A percentile compares a stretch with the other conserved stretches of the same genome.
Evolutionary conservation across 1,140 invertebrate genomes (phyloP).

Genomic region (Propsilocerus akamusi): DNA sequence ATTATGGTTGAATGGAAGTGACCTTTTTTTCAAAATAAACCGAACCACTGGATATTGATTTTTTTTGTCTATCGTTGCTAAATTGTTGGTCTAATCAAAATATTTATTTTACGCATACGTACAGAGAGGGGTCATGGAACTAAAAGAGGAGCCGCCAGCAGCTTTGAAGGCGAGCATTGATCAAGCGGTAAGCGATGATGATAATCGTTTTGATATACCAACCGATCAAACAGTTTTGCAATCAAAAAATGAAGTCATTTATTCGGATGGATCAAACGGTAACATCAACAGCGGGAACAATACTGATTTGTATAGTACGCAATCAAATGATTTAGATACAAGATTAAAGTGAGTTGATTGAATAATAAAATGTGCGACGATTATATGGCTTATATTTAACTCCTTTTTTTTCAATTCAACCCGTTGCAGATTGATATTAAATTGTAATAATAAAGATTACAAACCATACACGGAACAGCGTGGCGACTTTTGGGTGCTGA

Average conservation of each 20-base stretch:
- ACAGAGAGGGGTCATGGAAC: no score
- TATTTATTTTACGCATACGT: no score
- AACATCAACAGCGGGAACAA: not conserved
- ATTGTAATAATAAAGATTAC: conserved; percentile 44
- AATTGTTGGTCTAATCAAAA: no score
- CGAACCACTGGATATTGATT: no score
- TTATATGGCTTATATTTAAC: not conserved
- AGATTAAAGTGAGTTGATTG: conserved; percentile 4
- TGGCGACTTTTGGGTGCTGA: conserved; percentile 77
- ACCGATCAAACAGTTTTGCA: not conserved
- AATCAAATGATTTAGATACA: conserved; percentile 5
- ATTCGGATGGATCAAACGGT: not conserved
- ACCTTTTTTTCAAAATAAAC: no score
- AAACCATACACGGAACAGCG: conserved; percentile 47
- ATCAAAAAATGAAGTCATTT: not conserved
- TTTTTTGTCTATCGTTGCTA: no score
- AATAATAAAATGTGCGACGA: not conserved
- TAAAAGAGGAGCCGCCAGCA: no score
- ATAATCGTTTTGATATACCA: conserved; percentile 5
- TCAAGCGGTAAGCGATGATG: no score
- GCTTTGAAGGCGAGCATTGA: no score
- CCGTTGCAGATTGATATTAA: conserved; percentile 22
- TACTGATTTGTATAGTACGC: not conserved
- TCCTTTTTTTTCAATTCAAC: not conserved
- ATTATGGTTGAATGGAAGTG: no score